These are phyloP conservation scores for Morus bassanus DNA, from an alignment of 2,797 vertebrate species.

Conservation along the genomic window DNA sequence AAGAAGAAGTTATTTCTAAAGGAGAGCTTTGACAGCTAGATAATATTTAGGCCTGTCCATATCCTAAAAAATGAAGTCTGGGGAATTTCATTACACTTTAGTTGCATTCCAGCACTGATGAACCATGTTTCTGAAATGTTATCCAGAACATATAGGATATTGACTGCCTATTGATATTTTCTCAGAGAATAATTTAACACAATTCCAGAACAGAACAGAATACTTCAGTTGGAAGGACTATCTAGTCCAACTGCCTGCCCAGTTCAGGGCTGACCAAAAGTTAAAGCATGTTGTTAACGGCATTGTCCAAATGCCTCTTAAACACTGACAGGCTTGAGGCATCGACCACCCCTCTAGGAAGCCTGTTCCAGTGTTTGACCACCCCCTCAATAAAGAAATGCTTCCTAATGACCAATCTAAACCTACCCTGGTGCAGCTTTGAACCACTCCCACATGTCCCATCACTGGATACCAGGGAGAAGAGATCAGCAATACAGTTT, in stretches of 20 bases:
- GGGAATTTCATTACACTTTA: background rate
- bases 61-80: background rate
- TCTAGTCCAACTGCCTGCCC: background rate
- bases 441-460: rapidly evolving
- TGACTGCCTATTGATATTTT: background rate
- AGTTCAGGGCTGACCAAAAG: background rate
- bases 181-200: background rate
- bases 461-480: background rate
- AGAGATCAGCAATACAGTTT: background rate
- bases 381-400: background rate
- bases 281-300: background rate
- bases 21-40: background rate
- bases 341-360: background rate
- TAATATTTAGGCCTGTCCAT: background rate
- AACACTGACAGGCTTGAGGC: background rate
- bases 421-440: background rate
- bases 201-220: background rate
- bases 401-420: background rate
- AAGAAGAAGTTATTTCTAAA: background rate
- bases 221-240: background rate
- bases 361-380: background rate
- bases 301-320: background rate
- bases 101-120: background rate
- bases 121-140: background rate
- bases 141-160: background rate